Conservation (phyloP, 35 echinoderm and acorn worm genomes). For the Lytechinus variegatus region DNA sequence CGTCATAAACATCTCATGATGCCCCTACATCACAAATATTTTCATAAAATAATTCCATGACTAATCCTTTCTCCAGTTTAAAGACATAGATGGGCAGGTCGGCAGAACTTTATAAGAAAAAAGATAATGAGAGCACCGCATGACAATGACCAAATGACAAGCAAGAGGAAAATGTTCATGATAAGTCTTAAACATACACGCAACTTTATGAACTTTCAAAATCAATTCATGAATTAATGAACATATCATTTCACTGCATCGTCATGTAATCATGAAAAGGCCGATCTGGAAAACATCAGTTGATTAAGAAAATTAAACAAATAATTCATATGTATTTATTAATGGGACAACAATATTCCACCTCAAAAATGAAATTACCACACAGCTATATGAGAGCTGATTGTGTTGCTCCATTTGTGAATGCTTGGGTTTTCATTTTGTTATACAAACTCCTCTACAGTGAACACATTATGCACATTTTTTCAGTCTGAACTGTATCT, state of each 20-base stretch:
- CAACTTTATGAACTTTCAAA: not conserved
- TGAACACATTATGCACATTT: no score
- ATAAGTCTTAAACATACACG: not conserved
- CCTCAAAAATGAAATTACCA: not conserved
- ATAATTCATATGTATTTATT: not conserved
- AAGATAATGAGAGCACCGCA: not conserved
- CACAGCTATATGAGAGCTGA: not conserved
- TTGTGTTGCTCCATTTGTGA: no score
- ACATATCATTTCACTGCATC: not conserved
- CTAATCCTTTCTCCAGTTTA: not conserved
- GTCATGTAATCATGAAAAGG: not conserved
- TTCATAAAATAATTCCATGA: not conserved
- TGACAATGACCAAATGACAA: not conserved
- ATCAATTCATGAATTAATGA: not conserved
- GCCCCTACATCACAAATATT: not conserved
- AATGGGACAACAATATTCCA: not conserved
- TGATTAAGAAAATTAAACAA: not conserved
- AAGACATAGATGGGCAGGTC: not conserved
- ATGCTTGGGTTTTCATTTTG: no score
- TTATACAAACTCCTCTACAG: no score
- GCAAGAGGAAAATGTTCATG: not conserved
- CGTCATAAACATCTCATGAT: not conserved
- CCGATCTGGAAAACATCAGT: not conserved
- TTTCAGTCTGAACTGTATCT: no score
- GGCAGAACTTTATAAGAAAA: not conserved